Evolutionary conservation across 2,797 vertebrate species (phyloP).

Genomic region (Hapalemur alaotrensis): DNA sequence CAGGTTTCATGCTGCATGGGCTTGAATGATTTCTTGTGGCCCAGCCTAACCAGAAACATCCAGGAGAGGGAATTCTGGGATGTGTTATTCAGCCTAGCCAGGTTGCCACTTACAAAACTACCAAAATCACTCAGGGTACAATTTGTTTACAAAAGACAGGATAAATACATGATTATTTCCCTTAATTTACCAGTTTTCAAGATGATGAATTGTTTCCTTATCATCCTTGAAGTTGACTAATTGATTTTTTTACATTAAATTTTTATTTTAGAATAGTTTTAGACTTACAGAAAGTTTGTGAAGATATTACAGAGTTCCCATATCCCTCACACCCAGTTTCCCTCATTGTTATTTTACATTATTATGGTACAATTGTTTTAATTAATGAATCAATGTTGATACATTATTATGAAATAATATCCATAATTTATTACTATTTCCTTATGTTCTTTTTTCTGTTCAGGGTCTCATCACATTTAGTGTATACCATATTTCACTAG

Average conservation of each 20-base stretch:
- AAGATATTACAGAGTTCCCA: background rate
- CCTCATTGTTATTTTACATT: background rate
- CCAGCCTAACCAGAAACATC: background rate
- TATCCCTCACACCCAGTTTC: background rate
- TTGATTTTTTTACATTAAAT: background rate
- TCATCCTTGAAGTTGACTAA: background rate
- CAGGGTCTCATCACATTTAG: background rate
- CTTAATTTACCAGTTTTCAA: background rate
- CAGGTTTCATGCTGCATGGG: background rate
- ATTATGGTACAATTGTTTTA: background rate
- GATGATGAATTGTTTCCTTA: background rate
- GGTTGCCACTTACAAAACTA: background rate
- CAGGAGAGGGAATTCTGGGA: background rate
- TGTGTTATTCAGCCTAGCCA: background rate
- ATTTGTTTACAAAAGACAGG: background rate
- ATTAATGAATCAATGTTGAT: background rate
- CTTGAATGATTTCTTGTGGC: background rate
- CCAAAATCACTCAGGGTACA: background rate
- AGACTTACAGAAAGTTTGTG: background rate
- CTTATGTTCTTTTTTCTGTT: background rate
- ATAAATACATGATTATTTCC: background rate
- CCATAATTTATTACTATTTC: background rate
- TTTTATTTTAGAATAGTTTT: conserved; percentile 24
- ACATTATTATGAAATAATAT: background rate
- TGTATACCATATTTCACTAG: background rate